Evolutionary conservation across 2,113 vertebrate genomes (phyloP).

Genomic region (Gopherus evgoodei): DNA sequence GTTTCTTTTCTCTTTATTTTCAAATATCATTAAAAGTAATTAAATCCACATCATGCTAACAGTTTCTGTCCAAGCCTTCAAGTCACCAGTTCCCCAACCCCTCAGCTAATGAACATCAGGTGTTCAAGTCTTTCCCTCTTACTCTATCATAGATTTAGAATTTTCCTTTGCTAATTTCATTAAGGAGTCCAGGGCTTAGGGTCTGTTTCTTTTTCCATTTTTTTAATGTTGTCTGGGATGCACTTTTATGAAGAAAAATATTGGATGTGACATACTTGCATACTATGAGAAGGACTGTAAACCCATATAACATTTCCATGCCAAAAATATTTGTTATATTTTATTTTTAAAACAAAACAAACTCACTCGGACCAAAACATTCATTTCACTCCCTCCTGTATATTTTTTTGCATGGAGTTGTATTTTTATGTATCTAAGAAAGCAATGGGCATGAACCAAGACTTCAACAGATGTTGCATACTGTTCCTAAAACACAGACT

Average conservation of each 20-base stretch:
- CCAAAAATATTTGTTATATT: conserved; percentile 71
- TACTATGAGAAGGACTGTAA: conserved; percentile 67
- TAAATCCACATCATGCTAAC: conserved; percentile 67
- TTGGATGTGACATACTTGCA: conserved; percentile 67
- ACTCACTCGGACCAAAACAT: conserved; percentile 66
- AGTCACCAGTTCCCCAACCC: conserved; percentile 7
- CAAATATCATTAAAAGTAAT: conserved; percentile 70
- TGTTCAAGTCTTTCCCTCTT: conserved; percentile 41
- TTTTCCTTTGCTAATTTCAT: conserved; percentile 67
- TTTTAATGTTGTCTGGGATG: conserved; percentile 50
- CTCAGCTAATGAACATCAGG: conserved; percentile 68
- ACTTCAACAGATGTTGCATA: conserved; percentile 29
- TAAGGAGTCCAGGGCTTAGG: conserved; percentile 52
- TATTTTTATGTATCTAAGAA: conserved; percentile 40
- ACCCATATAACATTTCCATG: conserved; percentile 65
- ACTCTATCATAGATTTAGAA: conserved; percentile 26
- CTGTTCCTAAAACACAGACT: neutral
- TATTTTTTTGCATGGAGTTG: conserved; percentile 42
- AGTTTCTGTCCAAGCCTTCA: conserved; percentile 57
- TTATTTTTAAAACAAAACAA: conserved; percentile 69
- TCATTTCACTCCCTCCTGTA: conserved; percentile 56
- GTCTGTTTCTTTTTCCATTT: conserved; percentile 46
- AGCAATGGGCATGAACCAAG: conserved; percentile 15
- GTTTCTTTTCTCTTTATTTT: conserved; percentile 61
- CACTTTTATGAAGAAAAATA: conserved; percentile 71